Evolutionary conservation across 2,888 invertebrate genomes (phyloP).

Genomic region (Schizotus pectinicornis): DNA sequence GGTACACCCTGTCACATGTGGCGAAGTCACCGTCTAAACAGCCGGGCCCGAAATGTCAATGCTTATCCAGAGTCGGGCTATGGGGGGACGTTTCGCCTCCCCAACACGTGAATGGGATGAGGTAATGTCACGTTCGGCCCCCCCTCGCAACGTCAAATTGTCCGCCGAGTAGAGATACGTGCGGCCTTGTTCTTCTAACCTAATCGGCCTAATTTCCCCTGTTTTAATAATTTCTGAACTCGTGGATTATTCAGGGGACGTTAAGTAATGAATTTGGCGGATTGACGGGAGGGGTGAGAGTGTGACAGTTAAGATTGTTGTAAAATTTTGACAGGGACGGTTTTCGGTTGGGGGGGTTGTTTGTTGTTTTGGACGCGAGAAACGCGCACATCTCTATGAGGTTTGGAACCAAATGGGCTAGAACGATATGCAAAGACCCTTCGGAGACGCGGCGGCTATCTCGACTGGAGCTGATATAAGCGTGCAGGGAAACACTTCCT

Average conservation of each 20-base stretch:
- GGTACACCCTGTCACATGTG: conserved; percentile 38
- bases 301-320: conserved; percentile 8
- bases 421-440: conserved; percentile 50
- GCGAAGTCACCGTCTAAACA: conserved; percentile 51
- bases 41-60: conserved; percentile 51
- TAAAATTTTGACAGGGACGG: neutral
- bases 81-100: neutral
- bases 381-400: conserved; percentile 34
- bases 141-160: conserved; percentile 12
- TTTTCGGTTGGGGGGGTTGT: neutral
- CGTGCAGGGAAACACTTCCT: conserved; percentile 42
- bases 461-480: conserved; percentile 42
- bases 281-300: conserved; percentile 12
- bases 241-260: conserved; percentile 20
- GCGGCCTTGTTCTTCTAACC: conserved; percentile 8
- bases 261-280: conserved; percentile 17
- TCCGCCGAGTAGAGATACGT: conserved; percentile 22
- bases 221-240: conserved; percentile 1
- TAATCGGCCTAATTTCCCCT: conserved; percentile 15
- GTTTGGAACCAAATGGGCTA: conserved; percentile 46
- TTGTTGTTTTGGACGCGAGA: neutral
- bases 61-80: conserved; percentile 43
- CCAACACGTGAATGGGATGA: conserved; percentile 1
- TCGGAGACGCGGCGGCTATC: conserved; percentile 44
- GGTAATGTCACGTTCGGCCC: conserved; percentile 19